Conservation (phyloP, 2,888 invertebrate species). For the Cantharis rufa region DNA sequence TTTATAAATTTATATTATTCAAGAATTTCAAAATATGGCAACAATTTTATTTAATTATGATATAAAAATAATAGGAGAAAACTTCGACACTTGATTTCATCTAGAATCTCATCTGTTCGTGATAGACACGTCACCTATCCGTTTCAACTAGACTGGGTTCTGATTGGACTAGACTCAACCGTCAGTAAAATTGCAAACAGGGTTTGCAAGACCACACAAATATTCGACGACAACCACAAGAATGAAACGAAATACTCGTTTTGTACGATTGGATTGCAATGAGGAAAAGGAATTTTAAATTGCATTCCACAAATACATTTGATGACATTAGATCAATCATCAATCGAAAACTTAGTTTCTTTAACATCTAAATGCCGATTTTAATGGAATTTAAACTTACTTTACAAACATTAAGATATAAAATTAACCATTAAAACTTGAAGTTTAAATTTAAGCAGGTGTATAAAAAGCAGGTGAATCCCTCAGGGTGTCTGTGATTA, state of each 20-base stretch:
- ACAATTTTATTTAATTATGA: not conserved
- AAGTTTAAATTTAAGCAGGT: slow-evolving; percentile 24
- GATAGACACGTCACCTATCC: slow-evolving; percentile 42
- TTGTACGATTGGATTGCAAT: slow-evolving; percentile 20
- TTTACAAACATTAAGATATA: not conserved
- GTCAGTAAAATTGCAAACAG: slow-evolving; percentile 42
- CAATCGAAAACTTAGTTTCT: slow-evolving; percentile 15
- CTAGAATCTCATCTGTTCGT: slow-evolving; percentile 36
- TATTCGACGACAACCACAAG: slow-evolving; percentile 27
- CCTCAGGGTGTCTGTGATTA: slow-evolving; percentile 33
- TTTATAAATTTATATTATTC: not conserved
- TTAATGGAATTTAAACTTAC: not conserved
- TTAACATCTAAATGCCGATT: not conserved
- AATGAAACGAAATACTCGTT: slow-evolving; percentile 13
- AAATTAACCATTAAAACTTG: not conserved
- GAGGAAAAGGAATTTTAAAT: slow-evolving; percentile 34
- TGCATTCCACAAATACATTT: slow-evolving; percentile 35
- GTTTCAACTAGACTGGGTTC: slow-evolving; percentile 41
- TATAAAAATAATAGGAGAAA: not conserved
- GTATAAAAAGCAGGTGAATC: slow-evolving; percentile 33
- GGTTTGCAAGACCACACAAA: slow-evolving; percentile 27
- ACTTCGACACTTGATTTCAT: slow-evolving; percentile 37
- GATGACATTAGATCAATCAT: slow-evolving; percentile 28
- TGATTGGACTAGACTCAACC: slow-evolving; percentile 41
- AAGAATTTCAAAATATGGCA: not conserved